Base-by-base conservation (phyloP, 2,113 vertebrate species). In the Cygnus buccinator region DNA sequence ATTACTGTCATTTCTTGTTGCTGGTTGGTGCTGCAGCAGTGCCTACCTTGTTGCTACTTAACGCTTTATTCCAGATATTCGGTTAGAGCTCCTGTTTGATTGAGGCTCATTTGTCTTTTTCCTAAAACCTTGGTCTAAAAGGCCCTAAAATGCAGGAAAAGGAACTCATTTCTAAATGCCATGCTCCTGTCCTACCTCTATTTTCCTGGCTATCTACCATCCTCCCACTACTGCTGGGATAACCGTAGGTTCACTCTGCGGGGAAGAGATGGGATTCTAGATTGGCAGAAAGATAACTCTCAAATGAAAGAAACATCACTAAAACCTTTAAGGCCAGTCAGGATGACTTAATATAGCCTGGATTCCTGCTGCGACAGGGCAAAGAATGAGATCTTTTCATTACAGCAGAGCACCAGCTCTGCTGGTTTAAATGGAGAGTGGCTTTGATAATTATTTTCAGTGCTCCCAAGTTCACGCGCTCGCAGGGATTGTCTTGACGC, bases 301-400 rank as follows among this genome's bases (percentile, higher is more conserved):
- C 18, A 46, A 72, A 82, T 84, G 87, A 89, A 94, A 92, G 89
- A 92, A 95, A 87, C 77, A 91, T 92, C 94, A 79, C 87, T 82
- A 84, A 89, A 95, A 80, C 70, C 77, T 90, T 91, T 84, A 93
- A 89, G 84, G 54, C 61, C 1, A 4, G 48, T 48, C 79, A 95
- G 77, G 62, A 84, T 35, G 76, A 89, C 80, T 95, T 84, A 91
- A 94, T 82, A 65, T 20, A 89, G 73, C 57, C 80, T 84, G 77
- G 58, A 72, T 73, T 44, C 81, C 89, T 87, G 62, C 70, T 89
- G 89, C 1, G 26, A 48, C 14, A 84, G 61, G 89, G 91, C 65
- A 89, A 94, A 93, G 84, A 66, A 72, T 25, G 52, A 91, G 76
- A 75, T 84, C 52, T 89, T 94, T 78, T 68, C 84, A 78, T 68